Base-by-base conservation (phyloP, 2,113 vertebrate genomes). In the Eulacestoma nigropectus region DNA sequence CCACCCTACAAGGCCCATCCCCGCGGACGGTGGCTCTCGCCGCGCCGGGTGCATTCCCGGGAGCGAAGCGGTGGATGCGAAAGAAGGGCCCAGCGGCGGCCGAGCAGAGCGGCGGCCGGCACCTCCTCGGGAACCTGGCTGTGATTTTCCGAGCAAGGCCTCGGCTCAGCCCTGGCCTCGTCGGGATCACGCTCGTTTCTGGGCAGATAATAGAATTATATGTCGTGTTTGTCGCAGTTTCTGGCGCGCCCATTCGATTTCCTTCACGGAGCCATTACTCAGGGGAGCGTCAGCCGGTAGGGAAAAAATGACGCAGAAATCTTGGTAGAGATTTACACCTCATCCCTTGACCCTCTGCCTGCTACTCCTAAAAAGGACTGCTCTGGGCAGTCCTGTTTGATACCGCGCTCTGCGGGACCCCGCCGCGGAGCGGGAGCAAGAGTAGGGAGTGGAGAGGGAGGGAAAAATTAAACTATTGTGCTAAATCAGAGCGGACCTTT, bases 11-110 rank as follows among this genome's bases (percentile, higher is more conserved):
- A 50, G 39, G 19, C 35, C 60, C 42, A 7, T 50, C 3, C 23
- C 16, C 9, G 5, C 4, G 47, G 27, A 14, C 11, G 21, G 16
- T 13, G 1, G 25, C 3, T 42, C 16, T 37, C 30, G 4, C 27
- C 6, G 16, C 7, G 7, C 33, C 9, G 35, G 35, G 20, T 6
- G n/a, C 11, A 3, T 1, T 50, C 62, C 52, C 8, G 9, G 32
- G 46, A 37, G 33, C 0, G 10, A 35, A 72, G 53, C 6, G 0
- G 4, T 9, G 73, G 50, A 5, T 29, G 26, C 29, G 7, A 15
- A 35, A 44, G 74, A 52, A 65, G 27, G 68, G 49, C 53, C 17
- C 11, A 4, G 33, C 8, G 5, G 11, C 33, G 19, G 49, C 39
- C 2, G 25, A 53, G 10, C 47, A 39, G 9, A 15, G 57, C 12